A percentile compares a stretch with the other conserved stretches of the same genome.
These are phyloP conservation scores for Chelonoidis abingdonii DNA, from an alignment of 2,113 vertebrate species.

Conservation along the genomic window DNA sequence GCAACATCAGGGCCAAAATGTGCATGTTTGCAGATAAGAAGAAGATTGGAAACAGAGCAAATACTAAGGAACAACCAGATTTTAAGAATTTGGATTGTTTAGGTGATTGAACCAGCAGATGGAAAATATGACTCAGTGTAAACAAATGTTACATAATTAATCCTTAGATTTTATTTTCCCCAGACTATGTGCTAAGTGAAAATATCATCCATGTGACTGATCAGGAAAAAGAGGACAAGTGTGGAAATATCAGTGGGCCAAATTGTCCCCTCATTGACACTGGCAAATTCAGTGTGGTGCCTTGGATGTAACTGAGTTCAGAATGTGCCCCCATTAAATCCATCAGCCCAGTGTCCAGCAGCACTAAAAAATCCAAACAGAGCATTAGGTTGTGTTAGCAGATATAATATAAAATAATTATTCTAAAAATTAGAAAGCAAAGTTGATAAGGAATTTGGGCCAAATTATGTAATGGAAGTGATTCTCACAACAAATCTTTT, in stretches of 20 bases:
- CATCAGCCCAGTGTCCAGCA: neutral
- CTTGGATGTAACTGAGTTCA: neutral
- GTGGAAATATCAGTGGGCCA: constrained; percentile 50
- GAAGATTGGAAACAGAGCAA: constrained; percentile 5
- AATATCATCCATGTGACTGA: constrained; percentile 41
- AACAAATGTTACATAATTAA: constrained; percentile 54
- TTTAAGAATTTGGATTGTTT: constrained; percentile 60
- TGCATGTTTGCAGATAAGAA: neutral
- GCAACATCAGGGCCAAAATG: neutral
- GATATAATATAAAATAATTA: neutral
- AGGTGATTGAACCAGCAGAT: constrained; percentile 67
- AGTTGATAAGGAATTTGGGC: neutral
- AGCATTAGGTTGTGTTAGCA: constrained; percentile 2
- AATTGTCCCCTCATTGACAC: neutral
- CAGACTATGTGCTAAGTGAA: constrained; percentile 55
- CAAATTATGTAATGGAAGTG: neutral
- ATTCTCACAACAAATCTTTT: too few relatives aligned
- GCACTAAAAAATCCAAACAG: neutral
- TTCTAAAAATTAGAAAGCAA: neutral
- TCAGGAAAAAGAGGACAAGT: neutral
- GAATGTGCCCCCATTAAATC: neutral
- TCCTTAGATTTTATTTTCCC: neutral
- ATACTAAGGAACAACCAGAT: constrained; percentile 17
- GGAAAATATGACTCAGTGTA: constrained; percentile 70
- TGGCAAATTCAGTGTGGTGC: constrained; percentile 23